Base-by-base conservation (phyloP, 2,113 vertebrate species). In the Chloropsis hardwickii region DNA sequence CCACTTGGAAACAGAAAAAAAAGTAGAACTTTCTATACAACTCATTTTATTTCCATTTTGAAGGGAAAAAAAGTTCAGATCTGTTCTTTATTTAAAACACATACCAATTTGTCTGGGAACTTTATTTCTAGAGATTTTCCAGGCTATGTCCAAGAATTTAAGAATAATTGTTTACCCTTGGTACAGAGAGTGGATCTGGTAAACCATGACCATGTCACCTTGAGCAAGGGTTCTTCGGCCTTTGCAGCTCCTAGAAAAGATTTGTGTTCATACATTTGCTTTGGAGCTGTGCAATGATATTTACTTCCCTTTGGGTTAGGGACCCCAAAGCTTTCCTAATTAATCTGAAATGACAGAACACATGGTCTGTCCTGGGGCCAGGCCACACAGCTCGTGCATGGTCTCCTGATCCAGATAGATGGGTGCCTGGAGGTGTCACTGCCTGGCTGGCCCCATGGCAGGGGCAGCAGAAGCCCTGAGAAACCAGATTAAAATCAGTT, bases 341-440 rank as follows among this genome's bases (percentile, higher is more conserved):
- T 16, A 13, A 19, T 24, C 16, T 79, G 35, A 44, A 91, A 11
- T 37, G 47, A 62, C 13, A 33, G 22, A 29, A 29, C 11, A 25
- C 19, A 6, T 11, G 28, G 28, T 7, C 37, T 65, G 28, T 83
- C 12, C 31, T 77, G 67, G 25, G 33, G 28, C 48, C 37, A 65
- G 53, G 76, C 40, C 9, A 9, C n/a, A 1, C 12, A 39, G 33
- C 14, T 58, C 2, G 0, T 9, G 29, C 6, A 12, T 11, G 24
- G 60, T 22, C 29, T 74, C 27, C 33, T 47, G 51, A 60, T 23
- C 10, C 61, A 56, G 66, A 28, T 39, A 5, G 20, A 13, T 6
- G 50, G 66, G 7, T 64, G 13, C 39, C 50, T 54, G 76, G 12
- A 72, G 47, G 27, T 65, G 23, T 11, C 62, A 16, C 19, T 1